A percentile compares a stretch with the other conserved stretches of the same genome.
phyloP scores from a whole-genome alignment of 1,140 invertebrate genomes.

The Euglossa dilemma region DNA sequence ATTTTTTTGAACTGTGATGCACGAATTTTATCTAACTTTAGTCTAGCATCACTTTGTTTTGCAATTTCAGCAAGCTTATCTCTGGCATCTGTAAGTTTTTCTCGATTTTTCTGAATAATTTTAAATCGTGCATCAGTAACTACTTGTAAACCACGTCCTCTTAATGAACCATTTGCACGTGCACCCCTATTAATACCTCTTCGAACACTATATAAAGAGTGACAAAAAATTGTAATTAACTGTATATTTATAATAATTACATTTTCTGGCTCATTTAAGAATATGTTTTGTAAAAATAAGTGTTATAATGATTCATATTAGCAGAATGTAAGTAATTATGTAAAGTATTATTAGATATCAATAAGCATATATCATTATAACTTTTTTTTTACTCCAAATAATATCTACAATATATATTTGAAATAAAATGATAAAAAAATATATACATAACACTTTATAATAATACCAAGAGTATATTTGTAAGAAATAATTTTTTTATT shows the following conservation, averaged over 20 bases:
- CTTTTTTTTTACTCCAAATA: not conserved
- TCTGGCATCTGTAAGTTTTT: conserved; percentile 86
- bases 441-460: not conserved
- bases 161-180: conserved; percentile 60
- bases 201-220: conserved; percentile 39
- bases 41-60: conserved; percentile 86
- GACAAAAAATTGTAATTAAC: not conserved
- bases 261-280: too few relatives aligned
- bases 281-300: not conserved
- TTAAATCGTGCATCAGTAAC: conserved; percentile 87
- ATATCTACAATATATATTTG: not conserved
- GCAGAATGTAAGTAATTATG: not conserved
- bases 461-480: not conserved
- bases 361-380: not conserved
- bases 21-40: conserved; percentile 83
- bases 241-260: not conserved
- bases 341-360: not conserved
- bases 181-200: conserved; percentile 64
- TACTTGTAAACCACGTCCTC: conserved; percentile 54
- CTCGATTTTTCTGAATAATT: conserved; percentile 87
- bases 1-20: conserved; percentile 73
- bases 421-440: conserved; percentile 7
- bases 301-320: not conserved
- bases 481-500: not conserved
- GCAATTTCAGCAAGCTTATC: conserved; percentile 87